phyloP scores from a whole-genome alignment of 2,113 vertebrate species.

The Hucho hucho region DNA sequence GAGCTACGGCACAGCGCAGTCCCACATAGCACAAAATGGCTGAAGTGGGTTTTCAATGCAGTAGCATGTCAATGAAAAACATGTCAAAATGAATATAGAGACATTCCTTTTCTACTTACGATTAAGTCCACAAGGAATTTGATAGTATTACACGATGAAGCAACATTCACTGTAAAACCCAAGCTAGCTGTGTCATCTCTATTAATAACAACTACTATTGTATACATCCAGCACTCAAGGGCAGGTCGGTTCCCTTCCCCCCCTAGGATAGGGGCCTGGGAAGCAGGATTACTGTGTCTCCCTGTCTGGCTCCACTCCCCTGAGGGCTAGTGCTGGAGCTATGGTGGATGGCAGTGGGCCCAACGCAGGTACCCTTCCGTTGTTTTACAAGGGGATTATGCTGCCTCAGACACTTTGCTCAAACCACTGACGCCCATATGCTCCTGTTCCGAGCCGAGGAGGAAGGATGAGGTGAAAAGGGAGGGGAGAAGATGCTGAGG shows the following conservation, averaged over 20 bases:
- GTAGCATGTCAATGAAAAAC: conserved; percentile 32
- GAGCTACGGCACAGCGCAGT: conserved; percentile 27
- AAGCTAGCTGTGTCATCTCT: conserved; percentile 29
- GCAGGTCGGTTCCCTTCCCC: conserved; percentile 7
- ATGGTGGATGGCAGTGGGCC: conserved; percentile 32
- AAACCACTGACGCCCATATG: conserved; percentile 51
- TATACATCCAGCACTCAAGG: conserved; percentile 30
- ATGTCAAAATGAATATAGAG: background rate
- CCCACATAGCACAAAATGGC: conserved; percentile 17
- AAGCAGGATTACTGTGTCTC: conserved; percentile 33
- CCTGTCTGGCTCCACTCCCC: conserved; percentile 21
- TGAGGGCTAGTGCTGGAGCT: conserved; percentile 25
- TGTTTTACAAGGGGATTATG: conserved; percentile 66
- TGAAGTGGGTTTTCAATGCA: conserved; percentile 7
- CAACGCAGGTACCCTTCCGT: conserved; percentile 34
- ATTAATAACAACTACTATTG: conserved; percentile 21
- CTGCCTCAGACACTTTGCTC: conserved; percentile 51
- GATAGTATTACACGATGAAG: conserved; percentile 17
- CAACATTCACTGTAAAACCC: conserved; percentile 41
- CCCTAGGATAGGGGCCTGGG: conserved; percentile 16
- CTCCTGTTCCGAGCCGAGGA: conserved; percentile 30
- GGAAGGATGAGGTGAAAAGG: conserved; percentile 21
- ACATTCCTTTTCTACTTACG: conserved; percentile 38
- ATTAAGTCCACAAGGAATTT: conserved; percentile 16
- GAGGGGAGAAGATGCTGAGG: conserved; percentile 31